phyloP scores from a whole-genome alignment of 2,888 invertebrate genomes.

The Aplocera efformata region DNA sequence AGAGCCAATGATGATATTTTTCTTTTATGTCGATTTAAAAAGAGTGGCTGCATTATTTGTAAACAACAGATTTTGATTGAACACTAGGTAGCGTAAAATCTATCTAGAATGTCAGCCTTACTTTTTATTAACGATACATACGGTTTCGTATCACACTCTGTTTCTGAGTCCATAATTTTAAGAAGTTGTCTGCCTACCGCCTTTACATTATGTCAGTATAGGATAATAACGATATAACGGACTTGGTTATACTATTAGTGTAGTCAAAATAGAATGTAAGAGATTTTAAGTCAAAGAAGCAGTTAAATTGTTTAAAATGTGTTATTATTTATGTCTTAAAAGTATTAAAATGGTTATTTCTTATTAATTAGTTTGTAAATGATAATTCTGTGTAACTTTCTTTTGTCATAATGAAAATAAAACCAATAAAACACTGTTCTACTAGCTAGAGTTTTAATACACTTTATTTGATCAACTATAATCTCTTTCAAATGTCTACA shows the following conservation, averaged over 20 bases:
- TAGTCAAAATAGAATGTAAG: slow-evolving; percentile 75
- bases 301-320: slow-evolving; percentile 81
- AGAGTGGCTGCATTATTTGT: slow-evolving; percentile 16
- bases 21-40: slow-evolving; percentile 6
- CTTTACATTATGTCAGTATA: slow-evolving; percentile 78
- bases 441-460: no score
- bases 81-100: neutral
- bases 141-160: slow-evolving; percentile 49
- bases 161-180: slow-evolving; percentile 73
- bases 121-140: slow-evolving; percentile 13
- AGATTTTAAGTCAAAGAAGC: slow-evolving; percentile 80
- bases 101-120: slow-evolving; percentile 14
- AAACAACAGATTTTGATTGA: neutral
- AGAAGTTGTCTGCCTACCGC: slow-evolving; percentile 79
- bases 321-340: slow-evolving; percentile 80
- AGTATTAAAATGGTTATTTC: slow-evolving; percentile 81
- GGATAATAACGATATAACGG: slow-evolving; percentile 73
- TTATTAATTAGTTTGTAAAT: slow-evolving; percentile 80
- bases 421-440: slow-evolving; percentile 64
- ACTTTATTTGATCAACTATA: no score
- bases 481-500: no score
- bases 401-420: slow-evolving; percentile 51
- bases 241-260: slow-evolving; percentile 79
- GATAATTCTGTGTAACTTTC: slow-evolving; percentile 66
- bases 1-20: slow-evolving; percentile 9